phyloP scores from a whole-genome alignment of 2,888 invertebrate genomes.

The Drosophila pegasa region DNA sequence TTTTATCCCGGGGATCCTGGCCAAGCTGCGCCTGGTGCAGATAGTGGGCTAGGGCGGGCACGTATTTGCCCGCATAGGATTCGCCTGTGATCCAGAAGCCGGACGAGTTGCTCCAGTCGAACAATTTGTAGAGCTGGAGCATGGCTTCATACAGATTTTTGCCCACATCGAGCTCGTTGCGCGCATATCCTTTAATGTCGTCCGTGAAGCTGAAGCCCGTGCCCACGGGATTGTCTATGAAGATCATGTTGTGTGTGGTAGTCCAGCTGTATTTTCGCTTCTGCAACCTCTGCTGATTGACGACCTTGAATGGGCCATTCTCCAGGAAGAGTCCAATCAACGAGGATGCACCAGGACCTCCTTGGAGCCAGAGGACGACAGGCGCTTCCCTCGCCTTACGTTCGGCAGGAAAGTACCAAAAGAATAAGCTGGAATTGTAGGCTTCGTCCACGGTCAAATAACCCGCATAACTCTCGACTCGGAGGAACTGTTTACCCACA shows the following conservation, averaged over 20 bases:
- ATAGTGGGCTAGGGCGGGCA: slow-evolving; percentile 90
- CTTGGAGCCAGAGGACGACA: slow-evolving; percentile 93
- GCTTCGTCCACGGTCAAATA: slow-evolving; percentile 93
- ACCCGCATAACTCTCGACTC: slow-evolving; percentile 86
- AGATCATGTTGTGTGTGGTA: slow-evolving; percentile 90
- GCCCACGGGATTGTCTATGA: slow-evolving; percentile 97
- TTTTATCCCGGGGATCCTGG: slow-evolving; percentile 53
- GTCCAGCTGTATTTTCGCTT: slow-evolving; percentile 92
- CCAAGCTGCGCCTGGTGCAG: slow-evolving; percentile 86
- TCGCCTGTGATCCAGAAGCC: slow-evolving; percentile 96
- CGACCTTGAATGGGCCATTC: slow-evolving; percentile 89
- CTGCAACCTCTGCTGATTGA: slow-evolving; percentile 84
- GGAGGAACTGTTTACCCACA: slow-evolving; percentile 80
- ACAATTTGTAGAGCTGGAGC: slow-evolving; percentile 93
- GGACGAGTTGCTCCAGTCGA: slow-evolving; percentile 90
- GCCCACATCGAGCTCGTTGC: slow-evolving; percentile 92
- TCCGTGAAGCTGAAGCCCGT: slow-evolving; percentile 96
- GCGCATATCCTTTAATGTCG: slow-evolving; percentile 90
- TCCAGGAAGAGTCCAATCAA: slow-evolving; percentile 93
- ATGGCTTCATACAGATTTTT: slow-evolving; percentile 91
- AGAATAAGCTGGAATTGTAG: slow-evolving; percentile 93
- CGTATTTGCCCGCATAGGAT: slow-evolving; percentile 93
- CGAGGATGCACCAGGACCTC: slow-evolving; percentile 93
- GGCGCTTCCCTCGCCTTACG: slow-evolving; percentile 86
- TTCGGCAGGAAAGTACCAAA: slow-evolving; percentile 95